Percentiles rank a stretch among this genome's conserved stretches.
Evolutionary conservation across 2,113 vertebrate genomes (phyloP).

Genomic region (Lampris incognitus): DNA sequence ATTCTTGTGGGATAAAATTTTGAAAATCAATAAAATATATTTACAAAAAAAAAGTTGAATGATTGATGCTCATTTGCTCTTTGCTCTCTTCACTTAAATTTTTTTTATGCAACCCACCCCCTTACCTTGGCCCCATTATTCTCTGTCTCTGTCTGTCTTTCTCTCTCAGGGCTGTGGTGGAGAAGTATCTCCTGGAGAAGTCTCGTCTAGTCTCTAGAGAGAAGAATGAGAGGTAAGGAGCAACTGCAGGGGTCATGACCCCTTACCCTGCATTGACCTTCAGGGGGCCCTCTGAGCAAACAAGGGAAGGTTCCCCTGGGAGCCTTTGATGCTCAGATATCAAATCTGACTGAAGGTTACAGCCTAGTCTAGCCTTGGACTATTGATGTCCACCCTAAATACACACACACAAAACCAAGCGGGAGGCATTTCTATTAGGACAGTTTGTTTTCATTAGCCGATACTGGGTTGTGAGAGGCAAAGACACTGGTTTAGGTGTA

Average conservation of each 20-base stretch:
- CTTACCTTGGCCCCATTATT: background rate
- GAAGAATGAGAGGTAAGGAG: conserved; percentile 93
- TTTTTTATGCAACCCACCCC: background rate
- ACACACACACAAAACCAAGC: background rate
- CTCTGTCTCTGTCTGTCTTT: background rate
- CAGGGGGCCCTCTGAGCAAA: conserved; percentile 41
- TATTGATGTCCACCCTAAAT: conserved; percentile 10
- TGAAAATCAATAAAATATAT: too few relatives aligned
- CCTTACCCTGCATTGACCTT: conserved; percentile 32
- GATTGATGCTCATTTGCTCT: conserved; percentile 52
- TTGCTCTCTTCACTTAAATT: conserved; percentile 5
- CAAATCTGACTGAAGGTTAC: conserved; percentile 22
- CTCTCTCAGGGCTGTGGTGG: conserved; percentile 90
- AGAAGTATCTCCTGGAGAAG: conserved; percentile 98
- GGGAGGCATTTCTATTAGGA: too few relatives aligned
- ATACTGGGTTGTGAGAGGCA: too few relatives aligned
- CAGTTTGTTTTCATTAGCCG: too few relatives aligned
- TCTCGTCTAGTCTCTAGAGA: conserved; percentile 96
- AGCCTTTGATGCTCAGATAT: conserved; percentile 36
- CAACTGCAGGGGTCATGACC: conserved; percentile 29
- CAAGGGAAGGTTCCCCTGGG: conserved; percentile 14
- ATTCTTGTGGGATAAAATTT: too few relatives aligned
- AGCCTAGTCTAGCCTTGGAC: conserved; percentile 5
- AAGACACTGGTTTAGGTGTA: too few relatives aligned
- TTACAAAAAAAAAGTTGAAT: conserved; percentile 13